These are phyloP conservation scores for Nezara viridula DNA, from an alignment of 2,888 invertebrate species.

Conservation along the genomic window DNA sequence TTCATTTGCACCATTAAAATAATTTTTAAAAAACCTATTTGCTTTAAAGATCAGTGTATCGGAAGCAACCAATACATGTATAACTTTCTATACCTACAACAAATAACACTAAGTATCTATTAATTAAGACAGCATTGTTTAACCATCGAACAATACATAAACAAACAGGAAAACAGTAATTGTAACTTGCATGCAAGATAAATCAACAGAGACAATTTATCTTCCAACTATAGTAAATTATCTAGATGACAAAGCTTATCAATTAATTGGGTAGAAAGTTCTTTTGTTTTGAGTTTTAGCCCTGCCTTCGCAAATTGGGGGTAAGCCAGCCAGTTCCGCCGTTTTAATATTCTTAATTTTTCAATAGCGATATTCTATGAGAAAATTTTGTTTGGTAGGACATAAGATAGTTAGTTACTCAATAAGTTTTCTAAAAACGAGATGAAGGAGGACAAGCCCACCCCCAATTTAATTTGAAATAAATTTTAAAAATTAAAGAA, in stretches of 20 bases:
- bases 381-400: no score
- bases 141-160: not conserved
- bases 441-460: no score
- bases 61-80: not conserved
- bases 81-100: not conserved
- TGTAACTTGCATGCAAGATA: not conserved
- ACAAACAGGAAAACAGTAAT: constrained; percentile 30
- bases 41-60: not conserved
- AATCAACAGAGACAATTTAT: not conserved
- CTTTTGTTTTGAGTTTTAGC: not conserved
- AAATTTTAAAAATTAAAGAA: no score
- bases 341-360: not conserved
- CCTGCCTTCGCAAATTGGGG: not conserved
- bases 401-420: no score
- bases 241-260: constrained; percentile 6
- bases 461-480: no score
- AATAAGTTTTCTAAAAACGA: no score
- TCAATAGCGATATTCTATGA: not conserved
- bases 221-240: constrained; percentile 27
- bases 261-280: constrained; percentile 31
- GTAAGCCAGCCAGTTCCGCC: not conserved
- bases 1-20: no score
- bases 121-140: not conserved
- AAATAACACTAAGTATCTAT: not conserved
- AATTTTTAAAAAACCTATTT: no score